Base-by-base conservation (phyloP, 2,888 invertebrate species). In the Eulithis prunata region DNA sequence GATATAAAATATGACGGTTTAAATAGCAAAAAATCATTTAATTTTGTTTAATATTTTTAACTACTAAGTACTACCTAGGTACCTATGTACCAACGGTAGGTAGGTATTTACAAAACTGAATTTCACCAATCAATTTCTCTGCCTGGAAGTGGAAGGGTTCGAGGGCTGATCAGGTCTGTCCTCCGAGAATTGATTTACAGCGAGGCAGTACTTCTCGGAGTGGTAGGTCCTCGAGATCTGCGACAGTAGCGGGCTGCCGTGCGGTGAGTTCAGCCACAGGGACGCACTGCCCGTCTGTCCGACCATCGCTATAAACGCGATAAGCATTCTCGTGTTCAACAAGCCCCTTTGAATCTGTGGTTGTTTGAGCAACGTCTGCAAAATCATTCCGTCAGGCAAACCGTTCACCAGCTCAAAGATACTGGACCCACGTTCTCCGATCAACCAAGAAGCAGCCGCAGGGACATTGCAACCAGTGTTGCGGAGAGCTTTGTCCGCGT, bases 151-250 rank as follows among this genome's bases (percentile, higher is more conserved):
- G 0, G 90, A 90, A 2, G 91, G 89, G 14, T 71, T 69, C 0
- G 83, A 73, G 0, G 73, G 8, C 0, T 79, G 74, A 2, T 74
- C 78, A 1, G 72, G 74, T 2, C 71, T 68, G 36, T 82, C 80
- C n/a, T 85, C 82, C 0, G 92, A 92, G 69, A 92, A 93, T 80
- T 93, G 93, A 65, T 93, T 92, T 10, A 92, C 92, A 38, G 92
- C 93, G 1, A 91, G 75, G 54, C 93, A 93, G 62, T 93, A 93
- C 75, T 93, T 93, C 76, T 93, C 93, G 0, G 93, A 89, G 69
- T 93, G 93, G 63, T 93, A 93, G 0, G 93, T 93, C 57, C 93
- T 82, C 0, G 92, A 91, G 63, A 93, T 93, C 66, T 93, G 93
- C 0, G 91, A 89, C 0, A 93, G 78, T 38, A 93, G 71, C 0